phyloP scores from a whole-genome alignment of 2,113 vertebrate species.

The Chaetura pelagica region DNA sequence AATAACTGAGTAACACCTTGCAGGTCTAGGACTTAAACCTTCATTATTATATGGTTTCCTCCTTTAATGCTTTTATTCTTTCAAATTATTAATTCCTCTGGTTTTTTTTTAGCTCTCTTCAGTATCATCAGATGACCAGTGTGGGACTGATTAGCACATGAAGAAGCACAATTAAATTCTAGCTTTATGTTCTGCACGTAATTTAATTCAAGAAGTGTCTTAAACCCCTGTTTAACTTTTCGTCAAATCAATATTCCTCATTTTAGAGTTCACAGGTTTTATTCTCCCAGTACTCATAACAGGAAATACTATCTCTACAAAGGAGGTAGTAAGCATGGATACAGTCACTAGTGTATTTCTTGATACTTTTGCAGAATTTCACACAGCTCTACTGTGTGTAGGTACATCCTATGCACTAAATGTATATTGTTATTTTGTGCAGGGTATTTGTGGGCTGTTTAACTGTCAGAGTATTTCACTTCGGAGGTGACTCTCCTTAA shows the following conservation, averaged over 20 bases:
- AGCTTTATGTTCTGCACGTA: constrained; percentile 30
- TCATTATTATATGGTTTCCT: background rate
- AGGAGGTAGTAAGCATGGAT: background rate
- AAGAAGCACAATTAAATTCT: constrained; percentile 20
- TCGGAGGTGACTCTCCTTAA: background rate
- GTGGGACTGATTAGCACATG: constrained; percentile 3
- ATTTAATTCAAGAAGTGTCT: background rate
- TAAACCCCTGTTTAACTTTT: constrained; percentile 21
- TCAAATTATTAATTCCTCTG: background rate
- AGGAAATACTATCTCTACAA: background rate
- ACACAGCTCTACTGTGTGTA: background rate
- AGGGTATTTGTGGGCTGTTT: background rate
- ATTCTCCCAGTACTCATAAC: background rate
- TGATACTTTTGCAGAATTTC: background rate
- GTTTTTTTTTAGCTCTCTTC: background rate
- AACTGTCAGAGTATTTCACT: background rate
- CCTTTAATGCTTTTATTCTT: background rate
- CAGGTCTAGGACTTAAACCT: background rate
- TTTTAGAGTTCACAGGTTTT: constrained; percentile 15
- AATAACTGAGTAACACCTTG: background rate
- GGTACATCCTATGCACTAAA: background rate
- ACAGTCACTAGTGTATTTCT: background rate
- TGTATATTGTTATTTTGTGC: background rate
- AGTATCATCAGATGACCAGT: background rate
- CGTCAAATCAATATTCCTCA: constrained; percentile 17